Percentiles rank a stretch among this genome's conserved stretches.
These are phyloP conservation scores for Myrmecophaga tridactyla DNA, from an alignment of 2,113 vertebrate genomes.

Conservation along the genomic window DNA sequence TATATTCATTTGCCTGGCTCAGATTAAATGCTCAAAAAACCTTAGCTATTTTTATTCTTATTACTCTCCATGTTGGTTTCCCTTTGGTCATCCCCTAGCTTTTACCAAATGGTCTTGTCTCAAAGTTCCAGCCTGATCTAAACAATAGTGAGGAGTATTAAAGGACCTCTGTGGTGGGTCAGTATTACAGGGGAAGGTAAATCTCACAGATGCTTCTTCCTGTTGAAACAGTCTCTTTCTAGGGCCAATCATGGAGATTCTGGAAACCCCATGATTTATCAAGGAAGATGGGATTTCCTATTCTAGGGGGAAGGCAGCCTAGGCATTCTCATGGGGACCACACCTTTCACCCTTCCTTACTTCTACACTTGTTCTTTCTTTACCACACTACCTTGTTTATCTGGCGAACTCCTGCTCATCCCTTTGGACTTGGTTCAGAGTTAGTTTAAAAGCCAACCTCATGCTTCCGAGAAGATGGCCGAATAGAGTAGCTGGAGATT, in stretches of 20 bases:
- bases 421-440: neutral
- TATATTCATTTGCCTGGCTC: neutral
- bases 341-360: neutral
- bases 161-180: neutral
- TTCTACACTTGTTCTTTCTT: neutral
- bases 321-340: neutral
- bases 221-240: neutral
- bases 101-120: constrained; percentile 12
- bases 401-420: neutral
- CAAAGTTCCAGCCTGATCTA: neutral
- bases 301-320: constrained; percentile 9
- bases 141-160: neutral
- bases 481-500: no score
- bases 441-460: neutral
- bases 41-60: neutral
- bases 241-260: neutral
- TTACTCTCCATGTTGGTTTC: neutral
- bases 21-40: constrained; percentile 41
- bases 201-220: constrained; percentile 20
- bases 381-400: neutral
- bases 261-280: neutral
- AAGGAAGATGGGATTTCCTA: constrained; percentile 1
- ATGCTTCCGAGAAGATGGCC: no score
- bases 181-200: neutral
- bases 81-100: neutral